Evolutionary conservation across 2,797 vertebrate species (phyloP).

Genomic region (Chiloscyllium punctatum): DNA sequence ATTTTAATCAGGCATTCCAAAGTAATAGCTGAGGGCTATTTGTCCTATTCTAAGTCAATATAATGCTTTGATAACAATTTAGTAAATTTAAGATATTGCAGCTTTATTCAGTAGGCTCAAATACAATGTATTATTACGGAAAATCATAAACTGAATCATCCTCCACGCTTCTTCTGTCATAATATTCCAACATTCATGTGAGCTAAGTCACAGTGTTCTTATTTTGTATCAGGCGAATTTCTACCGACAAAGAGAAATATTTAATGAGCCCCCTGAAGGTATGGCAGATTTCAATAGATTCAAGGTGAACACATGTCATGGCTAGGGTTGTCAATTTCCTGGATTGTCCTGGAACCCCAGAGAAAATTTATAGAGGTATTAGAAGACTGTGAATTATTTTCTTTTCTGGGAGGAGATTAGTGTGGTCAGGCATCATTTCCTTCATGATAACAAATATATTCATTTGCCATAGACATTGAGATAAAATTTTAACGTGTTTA

Average conservation of each 20-base stretch:
- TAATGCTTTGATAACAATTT: neutral
- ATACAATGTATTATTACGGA: neutral
- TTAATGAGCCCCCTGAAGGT: neutral
- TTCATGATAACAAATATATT: neutral
- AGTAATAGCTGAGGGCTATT: neutral
- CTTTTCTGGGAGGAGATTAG: neutral
- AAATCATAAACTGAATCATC: neutral
- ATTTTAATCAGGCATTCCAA: conserved; percentile 19
- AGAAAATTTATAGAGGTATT: neutral
- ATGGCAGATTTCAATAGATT: neutral
- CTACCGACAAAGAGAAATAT: neutral
- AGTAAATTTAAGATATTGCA: neutral
- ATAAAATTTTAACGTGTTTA: neutral
- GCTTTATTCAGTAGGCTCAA: neutral
- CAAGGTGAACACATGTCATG: neutral
- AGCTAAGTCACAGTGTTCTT: neutral
- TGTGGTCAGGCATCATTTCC: neutral
- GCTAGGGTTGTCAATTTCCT: neutral
- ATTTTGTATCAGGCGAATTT: neutral
- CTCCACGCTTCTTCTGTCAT: neutral
- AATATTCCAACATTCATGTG: neutral
- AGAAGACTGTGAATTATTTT: neutral
- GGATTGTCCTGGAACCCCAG: neutral
- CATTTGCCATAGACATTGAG: neutral
- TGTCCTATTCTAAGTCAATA: neutral